phyloP scores from a whole-genome alignment of 2,113 vertebrate genomes.

The Illadopsis cleaveri region DNA sequence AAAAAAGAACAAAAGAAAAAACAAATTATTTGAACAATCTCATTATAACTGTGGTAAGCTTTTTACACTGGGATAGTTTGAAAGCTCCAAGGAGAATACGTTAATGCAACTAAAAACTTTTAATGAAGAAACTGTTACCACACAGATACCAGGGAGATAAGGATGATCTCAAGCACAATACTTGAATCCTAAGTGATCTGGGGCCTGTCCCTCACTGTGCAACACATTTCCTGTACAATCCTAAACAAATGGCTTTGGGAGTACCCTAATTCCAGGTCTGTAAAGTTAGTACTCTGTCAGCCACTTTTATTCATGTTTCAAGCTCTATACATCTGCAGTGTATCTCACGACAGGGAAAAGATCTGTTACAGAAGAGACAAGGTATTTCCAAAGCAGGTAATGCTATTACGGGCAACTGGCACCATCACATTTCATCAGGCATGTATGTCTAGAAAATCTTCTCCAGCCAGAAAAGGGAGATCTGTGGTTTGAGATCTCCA shows the following conservation, averaged over 20 bases:
- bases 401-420: background rate
- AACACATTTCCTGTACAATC: background rate
- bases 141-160: background rate
- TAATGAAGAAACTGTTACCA: background rate
- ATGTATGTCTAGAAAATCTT: background rate
- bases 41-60: background rate
- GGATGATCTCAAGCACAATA: background rate
- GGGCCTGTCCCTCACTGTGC: background rate
- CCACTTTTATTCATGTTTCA: background rate
- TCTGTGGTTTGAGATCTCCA: background rate
- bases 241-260: background rate
- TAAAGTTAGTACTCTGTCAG: background rate
- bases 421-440: background rate
- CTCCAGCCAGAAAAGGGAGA: background rate
- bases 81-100: background rate
- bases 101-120: background rate
- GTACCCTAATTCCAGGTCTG: background rate
- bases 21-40: background rate
- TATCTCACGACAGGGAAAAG: background rate
- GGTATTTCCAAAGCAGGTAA: background rate
- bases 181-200: background rate
- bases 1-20: background rate
- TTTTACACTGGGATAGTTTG: background rate
- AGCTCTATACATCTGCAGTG: accelerated
- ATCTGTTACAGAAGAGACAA: background rate